phyloP scores from a whole-genome alignment of 2,888 invertebrate species.

The Agrochola lota region DNA sequence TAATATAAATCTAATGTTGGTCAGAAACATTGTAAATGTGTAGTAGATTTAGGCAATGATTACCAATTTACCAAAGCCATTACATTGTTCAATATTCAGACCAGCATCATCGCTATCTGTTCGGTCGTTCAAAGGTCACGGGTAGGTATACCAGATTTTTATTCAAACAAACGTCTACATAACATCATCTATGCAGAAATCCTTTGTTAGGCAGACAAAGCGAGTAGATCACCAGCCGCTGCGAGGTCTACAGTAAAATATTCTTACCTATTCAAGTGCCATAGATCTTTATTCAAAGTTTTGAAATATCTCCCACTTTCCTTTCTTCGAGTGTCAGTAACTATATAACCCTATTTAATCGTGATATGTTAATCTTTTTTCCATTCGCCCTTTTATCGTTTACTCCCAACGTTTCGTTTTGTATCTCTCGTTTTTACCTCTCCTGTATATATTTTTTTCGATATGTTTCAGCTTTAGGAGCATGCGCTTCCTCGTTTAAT shows the following conservation, averaged over 20 bases:
- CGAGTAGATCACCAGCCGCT: slow-evolving; percentile 34
- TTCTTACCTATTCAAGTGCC: slow-evolving; percentile 32
- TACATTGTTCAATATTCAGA: slow-evolving; percentile 41
- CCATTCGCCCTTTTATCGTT: neutral
- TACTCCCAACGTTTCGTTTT: slow-evolving; percentile 24
- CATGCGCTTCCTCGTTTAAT: slow-evolving; percentile 32
- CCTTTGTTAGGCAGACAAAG: slow-evolving; percentile 49
- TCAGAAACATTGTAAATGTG: neutral
- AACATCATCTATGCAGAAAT: slow-evolving; percentile 27
- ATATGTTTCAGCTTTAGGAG: slow-evolving; percentile 17
- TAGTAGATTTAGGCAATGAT: neutral
- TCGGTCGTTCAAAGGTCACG: slow-evolving; percentile 26
- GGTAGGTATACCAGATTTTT: slow-evolving; percentile 31
- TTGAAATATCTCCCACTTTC: slow-evolving; percentile 31
- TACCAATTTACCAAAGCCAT: slow-evolving; percentile 1
- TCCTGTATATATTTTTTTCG: slow-evolving; percentile 17
- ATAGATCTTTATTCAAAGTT: slow-evolving; percentile 50
- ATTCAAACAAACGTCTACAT: slow-evolving; percentile 25
- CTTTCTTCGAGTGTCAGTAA: slow-evolving; percentile 39
- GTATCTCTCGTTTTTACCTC: slow-evolving; percentile 10
- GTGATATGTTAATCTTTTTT: slow-evolving; percentile 46
- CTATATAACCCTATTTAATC: slow-evolving; percentile 36
- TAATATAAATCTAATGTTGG: neutral
- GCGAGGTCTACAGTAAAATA: slow-evolving; percentile 24
- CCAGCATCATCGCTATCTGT: slow-evolving; percentile 18